These are phyloP conservation scores for Echinarachnius parma DNA, from an alignment of 53 echinoderm and acorn worm genomes.

Conservation along the genomic window DNA sequence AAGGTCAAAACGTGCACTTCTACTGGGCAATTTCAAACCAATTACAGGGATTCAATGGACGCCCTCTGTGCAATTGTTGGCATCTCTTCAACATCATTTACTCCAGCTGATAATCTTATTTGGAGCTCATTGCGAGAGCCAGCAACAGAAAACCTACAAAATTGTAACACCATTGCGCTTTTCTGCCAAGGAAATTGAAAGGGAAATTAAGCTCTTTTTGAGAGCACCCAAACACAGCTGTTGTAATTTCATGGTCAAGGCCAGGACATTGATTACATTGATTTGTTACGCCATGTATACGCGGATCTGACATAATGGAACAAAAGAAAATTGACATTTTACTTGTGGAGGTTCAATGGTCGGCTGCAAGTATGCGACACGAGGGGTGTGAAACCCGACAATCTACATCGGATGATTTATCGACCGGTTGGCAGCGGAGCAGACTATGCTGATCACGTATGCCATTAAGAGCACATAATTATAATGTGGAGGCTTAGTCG, in stretches of 20 bases:
- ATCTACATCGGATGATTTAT: constrained; percentile 37
- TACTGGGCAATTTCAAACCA: constrained; percentile 31
- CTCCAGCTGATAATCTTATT: constrained; percentile 16
- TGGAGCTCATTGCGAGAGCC: constrained; percentile 15
- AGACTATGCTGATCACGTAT: constrained; percentile 5
- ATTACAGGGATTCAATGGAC: constrained; percentile 29
- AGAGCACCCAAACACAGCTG: constrained; percentile 31
- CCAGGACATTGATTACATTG: background rate
- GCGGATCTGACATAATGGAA: background rate
- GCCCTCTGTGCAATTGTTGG: constrained; percentile 24
- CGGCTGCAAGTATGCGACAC: background rate
- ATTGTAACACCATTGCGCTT: constrained; percentile 20
- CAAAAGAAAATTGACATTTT: too few species aligned
- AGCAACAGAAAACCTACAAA: constrained; percentile 26
- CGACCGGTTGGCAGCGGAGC: constrained; percentile 9
- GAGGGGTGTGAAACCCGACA: background rate
- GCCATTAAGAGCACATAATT: constrained; percentile 6
- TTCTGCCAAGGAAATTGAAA: constrained; percentile 34
- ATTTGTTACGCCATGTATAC: background rate
- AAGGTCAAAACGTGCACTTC: constrained; percentile 21
- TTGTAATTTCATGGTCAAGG: constrained; percentile 43
- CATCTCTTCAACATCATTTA: constrained; percentile 29
- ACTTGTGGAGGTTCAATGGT: background rate
- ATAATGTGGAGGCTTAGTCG: constrained; percentile 21
- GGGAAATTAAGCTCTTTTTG: constrained; percentile 33